Evolutionary conservation across 2,113 vertebrate species (phyloP).

Genomic region (Diphyllodes magnificus): DNA sequence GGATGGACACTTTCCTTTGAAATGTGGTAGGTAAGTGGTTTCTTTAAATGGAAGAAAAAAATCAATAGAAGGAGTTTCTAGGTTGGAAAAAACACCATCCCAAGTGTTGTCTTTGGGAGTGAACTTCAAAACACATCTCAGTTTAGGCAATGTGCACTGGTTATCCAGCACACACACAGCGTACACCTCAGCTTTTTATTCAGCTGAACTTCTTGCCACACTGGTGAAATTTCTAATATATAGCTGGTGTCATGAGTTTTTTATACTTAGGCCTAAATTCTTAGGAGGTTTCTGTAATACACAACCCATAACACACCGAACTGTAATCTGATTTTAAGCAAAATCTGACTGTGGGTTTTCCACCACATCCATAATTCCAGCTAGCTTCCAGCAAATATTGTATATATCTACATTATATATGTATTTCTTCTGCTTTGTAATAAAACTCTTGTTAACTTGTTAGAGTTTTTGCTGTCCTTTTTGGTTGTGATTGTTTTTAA

Average conservation of each 20-base stretch:
- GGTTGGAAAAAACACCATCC: not conserved
- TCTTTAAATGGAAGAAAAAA: constrained; percentile 25
- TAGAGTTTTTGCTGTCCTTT: not conserved
- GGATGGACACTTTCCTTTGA: not conserved
- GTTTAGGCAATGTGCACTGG: not conserved
- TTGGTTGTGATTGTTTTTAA: not conserved
- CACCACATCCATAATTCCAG: not conserved
- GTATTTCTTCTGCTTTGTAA: not conserved
- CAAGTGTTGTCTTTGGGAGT: not conserved
- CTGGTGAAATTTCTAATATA: not conserved
- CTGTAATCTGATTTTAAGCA: not conserved
- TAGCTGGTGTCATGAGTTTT: not conserved
- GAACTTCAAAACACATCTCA: not conserved
- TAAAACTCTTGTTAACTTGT: not conserved
- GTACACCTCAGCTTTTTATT: not conserved
- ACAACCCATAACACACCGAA: not conserved
- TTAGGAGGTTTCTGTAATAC: not conserved
- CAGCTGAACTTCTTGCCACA: not conserved
- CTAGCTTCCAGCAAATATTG: not conserved
- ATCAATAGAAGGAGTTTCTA: not conserved
- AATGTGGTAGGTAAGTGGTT: constrained; percentile 16
- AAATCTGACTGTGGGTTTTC: not conserved
- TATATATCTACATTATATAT: not conserved
- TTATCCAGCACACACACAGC: not conserved
- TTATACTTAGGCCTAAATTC: not conserved